A percentile compares a stretch with the other conserved stretches of the same genome.
phyloP scores from a whole-genome alignment of 2,797 vertebrate genomes.

The Eremophila alpestris region DNA sequence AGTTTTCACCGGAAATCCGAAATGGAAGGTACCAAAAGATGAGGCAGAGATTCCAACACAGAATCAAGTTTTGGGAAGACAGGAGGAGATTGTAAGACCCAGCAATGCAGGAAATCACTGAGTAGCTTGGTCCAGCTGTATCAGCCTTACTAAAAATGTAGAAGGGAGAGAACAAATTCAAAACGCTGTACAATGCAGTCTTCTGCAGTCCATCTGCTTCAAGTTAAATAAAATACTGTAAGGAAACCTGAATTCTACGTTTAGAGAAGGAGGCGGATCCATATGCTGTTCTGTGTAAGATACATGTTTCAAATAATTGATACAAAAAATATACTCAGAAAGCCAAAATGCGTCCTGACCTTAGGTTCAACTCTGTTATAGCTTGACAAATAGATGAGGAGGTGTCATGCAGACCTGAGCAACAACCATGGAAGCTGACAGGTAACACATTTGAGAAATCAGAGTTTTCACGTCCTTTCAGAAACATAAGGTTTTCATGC shows the following conservation, averaged over 20 bases:
- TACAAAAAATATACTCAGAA: neutral
- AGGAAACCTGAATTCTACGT: neutral
- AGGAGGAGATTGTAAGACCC: neutral
- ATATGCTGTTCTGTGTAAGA: neutral
- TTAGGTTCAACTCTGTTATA: neutral
- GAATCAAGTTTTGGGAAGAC: neutral
- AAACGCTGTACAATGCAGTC: neutral
- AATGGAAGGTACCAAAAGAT: neutral
- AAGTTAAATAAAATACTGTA: neutral
- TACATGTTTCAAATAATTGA: neutral
- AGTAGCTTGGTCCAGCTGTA: neutral
- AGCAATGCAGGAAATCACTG: neutral
- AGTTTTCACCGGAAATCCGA: neutral
- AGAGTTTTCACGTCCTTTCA: neutral
- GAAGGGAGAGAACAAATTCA: neutral
- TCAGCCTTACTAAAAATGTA: neutral
- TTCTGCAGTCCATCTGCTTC: neutral
- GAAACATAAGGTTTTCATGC: neutral
- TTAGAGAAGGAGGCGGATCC: neutral
- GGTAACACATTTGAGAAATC: neutral
- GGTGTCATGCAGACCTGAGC: neutral
- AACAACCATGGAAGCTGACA: neutral
- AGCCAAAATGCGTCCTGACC: neutral
- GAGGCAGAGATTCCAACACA: neutral
- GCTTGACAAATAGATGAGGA: neutral